Evolutionary conservation across 2,797 vertebrate species (phyloP), one percentile per base, ranked within the genome.

Genomic region (Sus cebifrons): DNA sequence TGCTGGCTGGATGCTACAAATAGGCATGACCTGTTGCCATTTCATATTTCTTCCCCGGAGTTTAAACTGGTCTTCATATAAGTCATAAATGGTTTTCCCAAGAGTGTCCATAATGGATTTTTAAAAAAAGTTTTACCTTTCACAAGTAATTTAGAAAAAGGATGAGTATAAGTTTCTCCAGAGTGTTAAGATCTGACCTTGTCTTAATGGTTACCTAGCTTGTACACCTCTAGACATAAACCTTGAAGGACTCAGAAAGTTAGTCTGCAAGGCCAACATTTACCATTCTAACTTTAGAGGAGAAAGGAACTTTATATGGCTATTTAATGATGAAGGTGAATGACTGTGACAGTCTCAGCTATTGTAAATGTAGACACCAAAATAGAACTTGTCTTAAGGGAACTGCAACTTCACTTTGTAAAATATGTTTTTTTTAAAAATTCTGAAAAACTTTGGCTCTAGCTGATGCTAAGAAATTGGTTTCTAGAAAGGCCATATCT

Each of bases 311-410:
- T 94, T 90, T 95, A 11, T 93, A 20, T 89, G 85, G 29, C 79
- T 86, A 86, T 95, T 96, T 95, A 97, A 97, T 96, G 97, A 97
- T 91, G 96, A 97, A 86, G 94, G 71, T 93, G 83, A 97, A 58
- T 62, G 94, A 85, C 52, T 96, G 27, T 96, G 96, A 97, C 96
- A 97, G 92, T 79, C 62, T 94, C 84, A 93, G 86, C 79, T 86
- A 71, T 20, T 96, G 86, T 60, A 94, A 97, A 83, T 18, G 75
- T 78, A 85, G 95, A 85, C 21, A 92, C 95, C 56, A 85, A 96
- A 96, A 97, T 85, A 97, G 90, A 96, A 87, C 73, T 84, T 93
- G 89, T 87, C 97, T 95, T 96, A 83, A 83, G 94, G 91, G 91
- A 96, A 91, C 71, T 93, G 25, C 15, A 92, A 58, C 67, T 93